Conservation (phyloP, 2,113 vertebrate genomes). For the Myodes glareolus region DNA sequence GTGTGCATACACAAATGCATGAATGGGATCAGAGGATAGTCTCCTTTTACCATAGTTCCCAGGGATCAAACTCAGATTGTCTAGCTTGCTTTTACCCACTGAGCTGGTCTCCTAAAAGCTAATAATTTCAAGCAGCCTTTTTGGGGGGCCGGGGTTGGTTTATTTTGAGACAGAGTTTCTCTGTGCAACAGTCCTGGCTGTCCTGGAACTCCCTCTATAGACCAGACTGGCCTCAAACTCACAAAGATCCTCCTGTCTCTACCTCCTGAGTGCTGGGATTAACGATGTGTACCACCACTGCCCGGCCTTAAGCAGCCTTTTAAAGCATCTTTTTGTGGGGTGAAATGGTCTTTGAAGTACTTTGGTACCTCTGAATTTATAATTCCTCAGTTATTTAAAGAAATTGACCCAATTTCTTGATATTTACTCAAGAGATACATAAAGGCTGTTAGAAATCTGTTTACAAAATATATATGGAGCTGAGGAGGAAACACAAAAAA, state of each 20-base stretch:
- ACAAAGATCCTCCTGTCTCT: no score
- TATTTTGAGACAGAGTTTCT: no score
- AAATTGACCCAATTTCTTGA: slow-evolving; percentile 20
- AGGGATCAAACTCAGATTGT: background rate
- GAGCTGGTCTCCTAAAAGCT: background rate
- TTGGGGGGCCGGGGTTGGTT: background rate
- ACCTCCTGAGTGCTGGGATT: no score
- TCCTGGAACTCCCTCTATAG: no score
- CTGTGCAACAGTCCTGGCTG: no score
- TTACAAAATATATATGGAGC: background rate
- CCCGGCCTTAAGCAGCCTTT: background rate
- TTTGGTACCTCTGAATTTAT: slow-evolving; percentile 47
- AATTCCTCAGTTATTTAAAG: slow-evolving; percentile 44
- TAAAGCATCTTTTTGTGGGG: slow-evolving; percentile 20
- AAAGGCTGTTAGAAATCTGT: slow-evolving; percentile 42
- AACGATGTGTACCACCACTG: no score
- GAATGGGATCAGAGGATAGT: background rate
- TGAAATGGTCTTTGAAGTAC: slow-evolving; percentile 15
- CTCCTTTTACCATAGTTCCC: background rate
- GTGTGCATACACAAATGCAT: background rate
- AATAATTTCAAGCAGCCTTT: background rate
- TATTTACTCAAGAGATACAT: background rate
- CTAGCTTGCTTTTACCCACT: background rate
- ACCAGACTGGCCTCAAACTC: no score
- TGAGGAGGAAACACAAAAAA: background rate